Conservation (phyloP, 2,888 invertebrate species). For the Eucriotettix oculatus region DNA sequence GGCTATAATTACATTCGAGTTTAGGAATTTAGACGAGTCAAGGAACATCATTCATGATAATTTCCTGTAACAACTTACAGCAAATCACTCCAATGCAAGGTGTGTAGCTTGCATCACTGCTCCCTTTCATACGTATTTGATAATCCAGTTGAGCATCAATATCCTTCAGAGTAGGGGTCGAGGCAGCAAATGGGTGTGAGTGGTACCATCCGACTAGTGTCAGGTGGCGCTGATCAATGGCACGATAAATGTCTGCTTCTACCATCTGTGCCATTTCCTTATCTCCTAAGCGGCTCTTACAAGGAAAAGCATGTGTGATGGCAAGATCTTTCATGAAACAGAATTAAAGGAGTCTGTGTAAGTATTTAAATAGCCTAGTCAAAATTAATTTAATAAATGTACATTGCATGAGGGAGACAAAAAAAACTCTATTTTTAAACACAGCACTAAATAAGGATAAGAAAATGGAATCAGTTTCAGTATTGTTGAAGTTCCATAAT, state of each 20-base stretch:
- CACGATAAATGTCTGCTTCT: constrained; percentile 65
- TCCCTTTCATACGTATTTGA: constrained; percentile 86
- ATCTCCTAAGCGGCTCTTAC: constrained; percentile 65
- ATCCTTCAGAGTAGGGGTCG: constrained; percentile 74
- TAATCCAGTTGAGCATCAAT: constrained; percentile 88
- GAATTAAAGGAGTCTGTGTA: too few relatives aligned
- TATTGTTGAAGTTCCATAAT: too few relatives aligned
- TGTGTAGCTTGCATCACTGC: constrained; percentile 77
- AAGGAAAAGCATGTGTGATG: constrained; percentile 79
- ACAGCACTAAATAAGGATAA: too few relatives aligned
- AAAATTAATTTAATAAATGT: too few relatives aligned
- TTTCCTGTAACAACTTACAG: constrained; percentile 43
- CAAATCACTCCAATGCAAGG: constrained; percentile 86
- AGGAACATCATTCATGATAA: too few relatives aligned
- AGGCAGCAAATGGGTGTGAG: constrained; percentile 76
- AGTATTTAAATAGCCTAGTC: too few relatives aligned
- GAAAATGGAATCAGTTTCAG: too few relatives aligned
- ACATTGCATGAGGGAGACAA: too few relatives aligned
- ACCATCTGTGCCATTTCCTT: constrained; percentile 56
- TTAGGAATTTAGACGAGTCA: too few relatives aligned
- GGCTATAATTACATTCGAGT: too few relatives aligned
- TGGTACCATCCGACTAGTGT: constrained; percentile 90
- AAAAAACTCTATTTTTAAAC: too few relatives aligned
- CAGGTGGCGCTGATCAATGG: constrained; percentile 66
- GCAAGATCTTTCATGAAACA: constrained; percentile 48